Base-by-base conservation (phyloP, 2,113 vertebrate genomes). In the Bubo bubo region DNA sequence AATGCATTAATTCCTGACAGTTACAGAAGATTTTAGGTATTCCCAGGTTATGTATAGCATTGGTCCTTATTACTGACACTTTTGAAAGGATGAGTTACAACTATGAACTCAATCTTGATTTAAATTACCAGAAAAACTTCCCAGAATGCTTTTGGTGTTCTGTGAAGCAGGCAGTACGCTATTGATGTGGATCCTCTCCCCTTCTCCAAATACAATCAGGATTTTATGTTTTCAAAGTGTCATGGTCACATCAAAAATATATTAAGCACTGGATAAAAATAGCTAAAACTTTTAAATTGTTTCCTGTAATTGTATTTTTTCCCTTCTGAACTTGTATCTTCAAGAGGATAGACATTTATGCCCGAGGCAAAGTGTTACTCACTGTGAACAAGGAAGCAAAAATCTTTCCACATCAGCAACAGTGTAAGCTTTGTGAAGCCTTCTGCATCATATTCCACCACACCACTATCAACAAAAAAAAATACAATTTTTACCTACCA, bases 301-400 rank as follows among this genome's bases (percentile, higher is more conserved):
- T 97, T 97, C 92, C 89, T 93, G 62, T 86, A 95, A 88, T 79
- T 93, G 91, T 76, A 89, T 41, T 86, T 96, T 86, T 95, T 79
- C 77, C 79, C 82, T 94, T 95, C 85, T 90, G 85, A 93, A 90
- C 92, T 96, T 83, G 62, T 82, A 92, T 86, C 77, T 96, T 97
- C 82, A 86, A 74, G 85, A 94, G 30, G 66, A 83, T 27, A 97
- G 93, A 97, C 67, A 94, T 79, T 70, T 58, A 73, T 47, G 92
- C 86, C 89, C 59, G 70, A 64, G 87, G 96, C 97, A 96, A 97
- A 96, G 89, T 35, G 68, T 73, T 98, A 99, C 98, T 99, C 97
- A 99, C 99, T 99, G 92, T 99, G 99, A 59, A 99, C 99, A 73
- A 99, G 98, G 97, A 99, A 99, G 97, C 99, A 99, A 95, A 99